phyloP scores from a whole-genome alignment of 2,797 vertebrate species.

The Chiroxiphia lanceolata region DNA sequence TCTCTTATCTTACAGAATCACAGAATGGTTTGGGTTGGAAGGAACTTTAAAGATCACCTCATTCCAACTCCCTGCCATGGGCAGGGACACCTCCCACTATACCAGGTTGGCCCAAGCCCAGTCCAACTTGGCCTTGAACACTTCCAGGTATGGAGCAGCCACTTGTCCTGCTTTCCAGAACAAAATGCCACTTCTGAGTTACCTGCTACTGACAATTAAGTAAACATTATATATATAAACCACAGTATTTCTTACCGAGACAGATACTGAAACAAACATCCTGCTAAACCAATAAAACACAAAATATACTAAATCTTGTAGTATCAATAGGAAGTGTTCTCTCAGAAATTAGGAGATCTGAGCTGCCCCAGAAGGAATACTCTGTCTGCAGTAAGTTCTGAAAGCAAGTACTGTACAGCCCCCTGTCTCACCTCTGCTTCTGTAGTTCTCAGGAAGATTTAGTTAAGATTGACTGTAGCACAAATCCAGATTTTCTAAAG shows the following conservation, averaged over 20 bases:
- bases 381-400: not conserved
- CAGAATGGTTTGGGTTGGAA: not conserved
- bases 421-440: not conserved
- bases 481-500: not conserved
- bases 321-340: fast-evolving
- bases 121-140: not conserved
- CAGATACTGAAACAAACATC: not conserved
- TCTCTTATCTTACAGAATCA: not conserved
- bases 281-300: not conserved
- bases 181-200: not conserved
- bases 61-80: not conserved
- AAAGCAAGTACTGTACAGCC: not conserved
- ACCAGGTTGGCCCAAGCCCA: not conserved
- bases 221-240: not conserved
- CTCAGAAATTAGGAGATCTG: not conserved
- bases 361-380: not conserved
- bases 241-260: not conserved
- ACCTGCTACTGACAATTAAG: not conserved
- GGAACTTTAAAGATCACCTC: not conserved
- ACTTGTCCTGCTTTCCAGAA: not conserved
- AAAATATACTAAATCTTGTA: not conserved
- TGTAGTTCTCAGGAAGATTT: not conserved
- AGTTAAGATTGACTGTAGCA: not conserved
- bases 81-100: not conserved
- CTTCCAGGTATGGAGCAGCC: not conserved